Conservation (phyloP, 2,888 invertebrate genomes). For the Dorcus parallelipipedus region DNA sequence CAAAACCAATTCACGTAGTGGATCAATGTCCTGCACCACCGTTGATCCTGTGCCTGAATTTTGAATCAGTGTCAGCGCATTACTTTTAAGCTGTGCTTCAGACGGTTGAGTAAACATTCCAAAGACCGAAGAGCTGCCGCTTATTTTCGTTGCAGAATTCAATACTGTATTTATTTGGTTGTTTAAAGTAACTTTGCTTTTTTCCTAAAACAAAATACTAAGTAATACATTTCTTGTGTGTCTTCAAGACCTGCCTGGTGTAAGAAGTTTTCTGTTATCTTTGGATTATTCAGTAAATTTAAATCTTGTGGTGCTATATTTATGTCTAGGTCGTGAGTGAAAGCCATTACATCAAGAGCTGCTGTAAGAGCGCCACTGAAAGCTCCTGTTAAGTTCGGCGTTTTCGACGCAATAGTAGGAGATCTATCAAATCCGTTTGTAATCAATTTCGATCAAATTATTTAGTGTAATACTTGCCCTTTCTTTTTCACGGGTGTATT, state of each 20-base stretch:
- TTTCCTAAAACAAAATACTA: background rate
- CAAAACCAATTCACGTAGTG: conserved; percentile 61
- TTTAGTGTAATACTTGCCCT: conserved; percentile 44
- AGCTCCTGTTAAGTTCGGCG: conserved; percentile 50
- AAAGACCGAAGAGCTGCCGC: conserved; percentile 31
- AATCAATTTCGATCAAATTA: background rate
- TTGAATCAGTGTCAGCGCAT: no score
- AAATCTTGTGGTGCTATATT: conserved; percentile 33
- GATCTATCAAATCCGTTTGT: conserved; percentile 4
- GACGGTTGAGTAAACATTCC: conserved; percentile 40
- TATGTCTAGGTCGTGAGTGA: conserved; percentile 58
- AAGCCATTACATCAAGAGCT: conserved; percentile 80
- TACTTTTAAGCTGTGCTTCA: conserved; percentile 26
- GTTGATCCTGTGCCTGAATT: no score
- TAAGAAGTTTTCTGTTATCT: conserved; percentile 3
- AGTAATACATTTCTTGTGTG: background rate
- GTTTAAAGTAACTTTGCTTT: conserved; percentile 1
- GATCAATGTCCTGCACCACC: conserved; percentile 49
- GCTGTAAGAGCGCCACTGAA: conserved; percentile 66
- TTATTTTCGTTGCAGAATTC: conserved; percentile 21
- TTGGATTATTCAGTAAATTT: conserved; percentile 35
- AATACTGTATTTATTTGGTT: background rate
- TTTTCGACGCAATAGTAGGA: conserved; percentile 36
- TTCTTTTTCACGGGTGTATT: conserved; percentile 77
- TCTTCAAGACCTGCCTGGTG: background rate